phyloP scores from a whole-genome alignment of 1,140 invertebrate genomes.

The Papilio aristodemus region DNA sequence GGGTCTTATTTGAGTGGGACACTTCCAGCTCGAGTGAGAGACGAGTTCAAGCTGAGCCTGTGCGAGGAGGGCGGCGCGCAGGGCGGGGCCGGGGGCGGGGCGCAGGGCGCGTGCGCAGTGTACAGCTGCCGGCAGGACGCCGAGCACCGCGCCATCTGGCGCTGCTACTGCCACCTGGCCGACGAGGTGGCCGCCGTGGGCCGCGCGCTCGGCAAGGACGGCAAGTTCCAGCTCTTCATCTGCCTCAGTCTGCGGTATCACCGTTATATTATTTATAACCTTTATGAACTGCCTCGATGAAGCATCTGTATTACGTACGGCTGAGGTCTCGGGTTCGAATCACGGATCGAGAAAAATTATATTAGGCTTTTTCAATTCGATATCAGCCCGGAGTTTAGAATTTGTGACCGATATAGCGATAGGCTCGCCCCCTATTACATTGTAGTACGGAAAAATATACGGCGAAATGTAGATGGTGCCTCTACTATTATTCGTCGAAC shows the following conservation, averaged over 20 bases:
- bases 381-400: no score
- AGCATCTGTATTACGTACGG: no score
- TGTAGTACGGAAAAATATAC: no score
- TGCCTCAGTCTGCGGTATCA: constrained; percentile 95
- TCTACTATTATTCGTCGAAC: no score
- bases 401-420: no score
- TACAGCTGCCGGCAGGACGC: constrained; percentile 89
- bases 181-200: constrained; percentile 92
- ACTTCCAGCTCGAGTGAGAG: constrained; percentile 90
- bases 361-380: no score
- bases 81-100: constrained; percentile 36
- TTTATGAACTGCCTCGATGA: no score
- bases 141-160: constrained; percentile 85
- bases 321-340: no score
- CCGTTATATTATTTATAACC: constrained; percentile 81
- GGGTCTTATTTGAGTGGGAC: no score
- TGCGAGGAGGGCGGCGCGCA: constrained; percentile 82
- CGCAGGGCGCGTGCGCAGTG: constrained; percentile 84
- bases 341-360: no score
- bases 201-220: constrained; percentile 96
- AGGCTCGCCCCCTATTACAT: no score
- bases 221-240: constrained; percentile 98
- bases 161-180: constrained; percentile 89
- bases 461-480: no score
- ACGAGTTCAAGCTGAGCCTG: constrained; percentile 89